Evolutionary conservation across 2,797 vertebrate species (phyloP).

Genomic region (Bovichtus diacanthus): DNA sequence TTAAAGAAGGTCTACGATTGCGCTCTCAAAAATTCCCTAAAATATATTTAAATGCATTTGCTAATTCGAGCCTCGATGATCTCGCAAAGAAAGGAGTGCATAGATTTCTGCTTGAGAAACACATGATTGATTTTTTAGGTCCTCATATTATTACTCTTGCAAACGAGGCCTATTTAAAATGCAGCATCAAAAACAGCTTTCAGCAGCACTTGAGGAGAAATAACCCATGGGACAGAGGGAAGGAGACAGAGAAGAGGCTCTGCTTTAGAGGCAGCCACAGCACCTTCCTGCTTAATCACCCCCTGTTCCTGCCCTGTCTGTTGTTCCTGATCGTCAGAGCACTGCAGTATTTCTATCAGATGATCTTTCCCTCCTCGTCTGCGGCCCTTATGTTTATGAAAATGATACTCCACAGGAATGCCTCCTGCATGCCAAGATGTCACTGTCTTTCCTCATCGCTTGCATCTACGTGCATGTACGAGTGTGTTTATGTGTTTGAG

Average conservation of each 20-base stretch:
- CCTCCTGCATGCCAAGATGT: conserved; percentile 83
- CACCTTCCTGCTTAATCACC: conserved; percentile 78
- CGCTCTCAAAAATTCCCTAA: neutral
- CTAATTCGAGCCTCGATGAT: neutral
- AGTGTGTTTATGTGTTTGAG: conserved; percentile 50
- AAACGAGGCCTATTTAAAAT: conserved; percentile 46
- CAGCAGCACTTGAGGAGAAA: conserved; percentile 51
- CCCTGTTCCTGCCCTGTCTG: conserved; percentile 75
- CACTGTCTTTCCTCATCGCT: conserved; percentile 82
- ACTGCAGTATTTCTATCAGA: conserved; percentile 84
- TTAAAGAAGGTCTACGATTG: neutral
- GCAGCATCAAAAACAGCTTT: conserved; percentile 49
- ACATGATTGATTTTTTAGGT: neutral
- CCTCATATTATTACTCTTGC: conserved; percentile 19
- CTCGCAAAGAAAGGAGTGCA: neutral
- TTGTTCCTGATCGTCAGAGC: conserved; percentile 78
- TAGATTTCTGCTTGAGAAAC: conserved; percentile 12
- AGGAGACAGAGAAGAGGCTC: conserved; percentile 53
- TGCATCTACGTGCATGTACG: conserved; percentile 57
- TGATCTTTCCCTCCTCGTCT: conserved; percentile 81
- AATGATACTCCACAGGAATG: conserved; percentile 85
- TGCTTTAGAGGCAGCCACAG: conserved; percentile 68
- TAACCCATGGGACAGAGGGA: conserved; percentile 52
- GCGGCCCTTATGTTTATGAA: conserved; percentile 85
- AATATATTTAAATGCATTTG: neutral